Conservation (phyloP, 2,888 invertebrate genomes). For the Torymus texanus region DNA sequence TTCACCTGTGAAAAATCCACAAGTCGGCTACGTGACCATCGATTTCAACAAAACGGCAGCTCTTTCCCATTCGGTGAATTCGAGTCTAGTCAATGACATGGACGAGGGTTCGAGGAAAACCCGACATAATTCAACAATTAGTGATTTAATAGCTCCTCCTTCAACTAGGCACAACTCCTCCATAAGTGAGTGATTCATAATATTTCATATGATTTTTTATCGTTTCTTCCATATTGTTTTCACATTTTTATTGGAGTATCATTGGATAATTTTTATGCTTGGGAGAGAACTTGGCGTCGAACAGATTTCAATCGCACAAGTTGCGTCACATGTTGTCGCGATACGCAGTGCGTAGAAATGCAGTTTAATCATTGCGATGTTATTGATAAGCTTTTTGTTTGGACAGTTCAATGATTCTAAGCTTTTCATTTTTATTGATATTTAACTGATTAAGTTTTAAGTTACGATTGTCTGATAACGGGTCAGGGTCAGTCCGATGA, state of each 20-base stretch:
- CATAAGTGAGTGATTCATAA: conserved; percentile 76
- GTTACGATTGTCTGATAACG: conserved; percentile 14
- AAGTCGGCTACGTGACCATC: conserved; percentile 85
- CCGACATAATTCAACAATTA: conserved; percentile 86
- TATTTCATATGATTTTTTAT: conserved; percentile 49
- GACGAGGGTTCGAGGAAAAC: conserved; percentile 86
- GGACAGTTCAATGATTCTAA: neutral
- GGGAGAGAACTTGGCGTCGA: neutral
- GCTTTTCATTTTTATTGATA: conserved; percentile 26
- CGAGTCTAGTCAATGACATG: conserved; percentile 80
- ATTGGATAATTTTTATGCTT: neutral
- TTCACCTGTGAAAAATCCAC: conserved; percentile 74
- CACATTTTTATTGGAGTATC: neutral
- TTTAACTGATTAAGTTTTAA: conserved; percentile 2
- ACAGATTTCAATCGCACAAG: neutral
- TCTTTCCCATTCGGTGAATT: conserved; percentile 87
- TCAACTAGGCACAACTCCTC: conserved; percentile 78
- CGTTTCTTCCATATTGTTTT: too few relatives aligned
- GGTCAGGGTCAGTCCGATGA: conserved; percentile 14
- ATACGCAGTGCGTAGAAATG: conserved; percentile 10
- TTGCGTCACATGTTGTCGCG: neutral
- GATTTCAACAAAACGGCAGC: conserved; percentile 96
- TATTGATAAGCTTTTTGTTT: conserved; percentile 14
- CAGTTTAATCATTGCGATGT: conserved; percentile 17
- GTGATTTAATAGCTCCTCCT: conserved; percentile 76